Evolutionary conservation across 2,113 vertebrate genomes (phyloP).

Genomic region (Numenius arquata): DNA sequence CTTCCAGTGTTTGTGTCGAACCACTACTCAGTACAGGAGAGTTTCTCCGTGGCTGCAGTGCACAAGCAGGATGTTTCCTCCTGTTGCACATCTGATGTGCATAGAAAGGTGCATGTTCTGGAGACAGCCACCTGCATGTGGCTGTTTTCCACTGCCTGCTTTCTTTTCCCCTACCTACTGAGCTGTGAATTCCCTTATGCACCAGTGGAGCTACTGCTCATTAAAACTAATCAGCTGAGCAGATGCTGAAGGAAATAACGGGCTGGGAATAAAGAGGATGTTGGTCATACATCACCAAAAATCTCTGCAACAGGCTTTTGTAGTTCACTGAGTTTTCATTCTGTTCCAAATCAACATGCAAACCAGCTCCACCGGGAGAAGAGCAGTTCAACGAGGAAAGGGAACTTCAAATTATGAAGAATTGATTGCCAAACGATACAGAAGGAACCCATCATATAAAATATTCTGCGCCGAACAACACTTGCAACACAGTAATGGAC

Average conservation of each 20-base stretch:
- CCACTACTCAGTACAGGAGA: not conserved
- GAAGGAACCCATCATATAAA: not conserved
- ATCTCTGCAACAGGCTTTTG: constrained; percentile 15
- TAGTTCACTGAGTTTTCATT: constrained; percentile 17
- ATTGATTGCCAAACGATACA: not conserved
- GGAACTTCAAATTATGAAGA: not conserved
- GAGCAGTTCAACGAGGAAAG: not conserved
- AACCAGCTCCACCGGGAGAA: not conserved
- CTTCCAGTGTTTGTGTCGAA: not conserved
- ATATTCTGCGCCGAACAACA: not conserved
- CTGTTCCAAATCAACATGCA: constrained; percentile 4
- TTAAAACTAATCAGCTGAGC: constrained; percentile 70
- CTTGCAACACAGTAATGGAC: not conserved
- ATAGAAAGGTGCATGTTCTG: not conserved
- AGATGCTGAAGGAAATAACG: constrained; percentile 61
- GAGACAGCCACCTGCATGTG: constrained; percentile 23
- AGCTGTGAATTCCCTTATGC: constrained; percentile 53
- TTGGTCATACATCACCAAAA: not conserved
- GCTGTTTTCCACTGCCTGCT: not conserved
- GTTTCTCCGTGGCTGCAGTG: not conserved
- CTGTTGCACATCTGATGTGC: accelerated
- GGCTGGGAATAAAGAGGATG: not conserved
- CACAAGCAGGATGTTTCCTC: not conserved
- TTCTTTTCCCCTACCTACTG: constrained; percentile 2
- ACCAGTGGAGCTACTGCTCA: constrained; percentile 33